These are phyloP conservation scores for Mycetomoellerius zeteki DNA, from an alignment of 1,140 invertebrate species.

Conservation along the genomic window DNA sequence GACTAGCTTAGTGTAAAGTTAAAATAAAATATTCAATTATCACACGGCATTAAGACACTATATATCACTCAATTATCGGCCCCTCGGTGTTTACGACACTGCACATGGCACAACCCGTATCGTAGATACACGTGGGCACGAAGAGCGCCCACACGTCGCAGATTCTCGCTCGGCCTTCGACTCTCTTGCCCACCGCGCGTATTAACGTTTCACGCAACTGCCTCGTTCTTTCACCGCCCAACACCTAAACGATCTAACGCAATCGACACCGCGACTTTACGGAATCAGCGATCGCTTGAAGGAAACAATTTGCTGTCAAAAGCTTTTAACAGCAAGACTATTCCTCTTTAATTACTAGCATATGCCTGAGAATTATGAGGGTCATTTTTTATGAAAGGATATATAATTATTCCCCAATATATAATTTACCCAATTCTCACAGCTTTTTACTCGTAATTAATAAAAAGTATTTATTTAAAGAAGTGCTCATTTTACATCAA, in stretches of 20 bases:
- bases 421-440: too few relatives aligned
- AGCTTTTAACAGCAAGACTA: background rate
- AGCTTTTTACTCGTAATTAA: background rate
- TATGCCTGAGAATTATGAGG: background rate
- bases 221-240: slow-evolving; percentile 26
- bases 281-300: background rate
- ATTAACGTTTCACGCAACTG: slow-evolving; percentile 23
- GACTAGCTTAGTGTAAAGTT: background rate
- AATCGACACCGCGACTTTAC: slow-evolving; percentile 10
- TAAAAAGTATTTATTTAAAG: background rate
- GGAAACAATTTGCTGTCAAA: background rate
- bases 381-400: background rate
- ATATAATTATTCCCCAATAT: background rate
- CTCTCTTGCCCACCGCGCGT: slow-evolving; percentile 39
- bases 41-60: background rate
- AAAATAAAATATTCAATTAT: background rate
- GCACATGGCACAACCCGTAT: slow-evolving; percentile 54
- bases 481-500: background rate
- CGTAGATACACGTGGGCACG: slow-evolving; percentile 69
- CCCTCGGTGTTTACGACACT: slow-evolving; percentile 40
- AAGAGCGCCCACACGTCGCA: slow-evolving; percentile 70
- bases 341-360: background rate
- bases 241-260: slow-evolving; percentile 12
- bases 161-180: slow-evolving; percentile 73
- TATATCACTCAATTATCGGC: background rate